Conservation (phyloP, 92 coral and sea anemone species). For the Zoanthus gigantus region DNA sequence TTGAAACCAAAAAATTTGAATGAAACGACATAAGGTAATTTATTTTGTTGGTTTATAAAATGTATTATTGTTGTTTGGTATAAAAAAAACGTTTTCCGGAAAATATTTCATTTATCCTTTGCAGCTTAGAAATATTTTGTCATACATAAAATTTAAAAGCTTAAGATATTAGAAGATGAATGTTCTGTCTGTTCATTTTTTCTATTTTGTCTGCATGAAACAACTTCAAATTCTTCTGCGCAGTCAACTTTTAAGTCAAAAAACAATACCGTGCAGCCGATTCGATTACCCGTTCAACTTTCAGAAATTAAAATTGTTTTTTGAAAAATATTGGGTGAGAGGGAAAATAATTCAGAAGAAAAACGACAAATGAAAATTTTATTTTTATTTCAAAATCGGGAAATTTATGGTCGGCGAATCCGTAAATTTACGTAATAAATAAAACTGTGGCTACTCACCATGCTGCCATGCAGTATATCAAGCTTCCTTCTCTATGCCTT, state of each 20-base stretch:
- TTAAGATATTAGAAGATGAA: neutral
- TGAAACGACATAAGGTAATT: conserved; percentile 10
- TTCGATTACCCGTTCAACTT: neutral
- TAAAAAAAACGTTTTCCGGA: neutral
- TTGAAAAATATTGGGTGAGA: neutral
- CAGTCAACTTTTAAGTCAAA: neutral
- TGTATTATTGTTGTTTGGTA: conserved; percentile 20
- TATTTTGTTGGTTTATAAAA: neutral
- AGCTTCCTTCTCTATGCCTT: conserved; percentile 57
- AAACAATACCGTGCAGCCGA: neutral
- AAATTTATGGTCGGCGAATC: neutral
- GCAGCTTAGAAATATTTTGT: neutral
- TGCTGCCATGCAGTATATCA: conserved; percentile 12
- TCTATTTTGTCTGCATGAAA: neutral
- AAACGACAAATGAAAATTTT: neutral
- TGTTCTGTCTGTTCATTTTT: neutral
- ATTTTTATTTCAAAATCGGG: neutral
- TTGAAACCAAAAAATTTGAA: neutral
- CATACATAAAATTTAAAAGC: conserved; percentile 4
- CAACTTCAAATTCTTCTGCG: neutral
- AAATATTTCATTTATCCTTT: conserved; percentile 18
- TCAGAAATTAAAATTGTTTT: neutral
- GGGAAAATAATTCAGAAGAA: neutral
- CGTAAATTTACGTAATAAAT: conserved; percentile 16
- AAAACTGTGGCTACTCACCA: conserved; percentile 27